These are phyloP conservation scores for Ophiothrix spiculata DNA, from an alignment of 35 echinoderm and acorn worm species.

Conservation along the genomic window DNA sequence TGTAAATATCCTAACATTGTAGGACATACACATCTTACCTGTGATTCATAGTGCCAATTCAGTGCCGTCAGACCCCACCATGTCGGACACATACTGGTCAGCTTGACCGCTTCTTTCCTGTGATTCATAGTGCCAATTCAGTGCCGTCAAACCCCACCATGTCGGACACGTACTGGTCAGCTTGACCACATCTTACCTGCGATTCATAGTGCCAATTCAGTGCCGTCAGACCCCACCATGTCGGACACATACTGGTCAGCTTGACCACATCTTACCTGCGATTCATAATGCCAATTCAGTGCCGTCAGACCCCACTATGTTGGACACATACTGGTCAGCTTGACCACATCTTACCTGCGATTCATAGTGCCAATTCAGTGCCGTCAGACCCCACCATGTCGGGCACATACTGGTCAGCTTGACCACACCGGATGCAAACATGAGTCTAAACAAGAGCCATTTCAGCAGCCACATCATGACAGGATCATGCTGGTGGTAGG, in stretches of 20 bases:
- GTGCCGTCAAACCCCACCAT: constrained; percentile 87
- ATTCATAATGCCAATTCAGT: constrained; percentile 93
- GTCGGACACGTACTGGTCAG: constrained; percentile 68
- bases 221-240: constrained; percentile 97
- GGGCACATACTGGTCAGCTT: constrained; percentile 87
- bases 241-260: constrained; percentile 79
- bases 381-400: constrained; percentile 97
- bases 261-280: constrained; percentile 88
- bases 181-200: constrained; percentile 86
- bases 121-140: constrained; percentile 81
- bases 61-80: constrained; percentile 98
- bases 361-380: constrained; percentile 95
- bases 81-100: constrained; percentile 81
- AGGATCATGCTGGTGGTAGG: constrained; percentile 31
- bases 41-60: constrained; percentile 92
- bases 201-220: constrained; percentile 95
- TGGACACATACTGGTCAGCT: constrained; percentile 29
- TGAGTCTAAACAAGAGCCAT: constrained; percentile 90
- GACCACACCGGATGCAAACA: constrained; percentile 95
- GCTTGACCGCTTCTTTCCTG: constrained; percentile 85
- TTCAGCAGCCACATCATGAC: constrained; percentile 86
- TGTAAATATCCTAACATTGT: too few species aligned
- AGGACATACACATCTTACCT: too few species aligned
- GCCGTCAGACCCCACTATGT: constrained; percentile 99
- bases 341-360: constrained; percentile 50